These are phyloP conservation scores for Rhysida immarginata DNA, from an alignment of 1,140 invertebrate species.

Conservation along the genomic window DNA sequence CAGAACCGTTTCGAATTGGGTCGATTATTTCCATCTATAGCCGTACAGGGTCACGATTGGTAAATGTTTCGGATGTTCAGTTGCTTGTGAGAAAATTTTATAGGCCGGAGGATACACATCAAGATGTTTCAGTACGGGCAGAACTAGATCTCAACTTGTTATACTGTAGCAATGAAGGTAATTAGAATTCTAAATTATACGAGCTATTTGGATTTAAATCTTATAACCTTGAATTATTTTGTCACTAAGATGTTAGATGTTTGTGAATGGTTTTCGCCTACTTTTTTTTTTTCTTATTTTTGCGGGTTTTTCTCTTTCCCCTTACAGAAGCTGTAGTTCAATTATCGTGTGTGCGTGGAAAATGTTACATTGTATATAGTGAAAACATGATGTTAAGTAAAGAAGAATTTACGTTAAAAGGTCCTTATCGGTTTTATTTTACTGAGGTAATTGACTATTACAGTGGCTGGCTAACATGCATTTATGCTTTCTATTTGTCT, in stretches of 20 bases:
- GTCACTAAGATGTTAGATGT: too few relatives aligned
- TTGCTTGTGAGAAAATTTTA: conserved; percentile 54
- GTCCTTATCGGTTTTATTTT: conserved; percentile 61
- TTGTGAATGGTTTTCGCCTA: too few relatives aligned
- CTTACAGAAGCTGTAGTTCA: conserved; percentile 35
- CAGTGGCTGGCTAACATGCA: too few relatives aligned
- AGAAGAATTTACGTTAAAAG: not conserved
- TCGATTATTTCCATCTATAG: conserved; percentile 42
- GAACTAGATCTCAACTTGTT: conserved; percentile 54
- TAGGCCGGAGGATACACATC: conserved; percentile 58
- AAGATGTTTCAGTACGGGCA: conserved; percentile 32
- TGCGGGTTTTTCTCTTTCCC: too few relatives aligned
- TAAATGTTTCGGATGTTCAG: conserved; percentile 40
- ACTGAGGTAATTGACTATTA: conserved; percentile 35
- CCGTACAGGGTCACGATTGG: conserved; percentile 26
- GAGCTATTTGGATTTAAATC: too few relatives aligned
- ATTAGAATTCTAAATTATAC: too few relatives aligned
- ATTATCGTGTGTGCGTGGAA: conserved; percentile 39
- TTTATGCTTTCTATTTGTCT: too few relatives aligned
- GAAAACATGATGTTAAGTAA: conserved; percentile 31
- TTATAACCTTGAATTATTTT: too few relatives aligned
- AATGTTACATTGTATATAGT: conserved; percentile 43
- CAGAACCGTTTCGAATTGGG: conserved; percentile 57
- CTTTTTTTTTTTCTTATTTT: too few relatives aligned
- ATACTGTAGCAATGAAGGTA: conserved; percentile 61